Evolutionary conservation across 2,888 invertebrate species (phyloP), one percentile per base, ranked within the genome.

Genomic region (Poecilus cupreus): DNA sequence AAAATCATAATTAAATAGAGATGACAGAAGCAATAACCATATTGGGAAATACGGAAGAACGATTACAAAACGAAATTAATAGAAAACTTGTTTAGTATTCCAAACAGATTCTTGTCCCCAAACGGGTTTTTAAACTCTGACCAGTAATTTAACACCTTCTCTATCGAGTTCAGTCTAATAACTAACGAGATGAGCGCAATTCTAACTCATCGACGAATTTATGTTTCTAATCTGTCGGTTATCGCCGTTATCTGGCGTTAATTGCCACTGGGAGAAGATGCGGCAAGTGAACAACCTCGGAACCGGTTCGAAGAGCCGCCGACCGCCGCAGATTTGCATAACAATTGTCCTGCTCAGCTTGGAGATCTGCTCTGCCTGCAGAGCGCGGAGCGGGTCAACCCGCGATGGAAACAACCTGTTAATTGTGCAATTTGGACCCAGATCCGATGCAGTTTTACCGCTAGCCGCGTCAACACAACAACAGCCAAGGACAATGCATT

Each of bases 261-360:
- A 80, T 80, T 80, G 72, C 80, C 64, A 68, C 64, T 18, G 64
- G 68, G 68, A 79, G 78, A 79, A 68, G 68, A 68, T 64, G 79
- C 49, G 70, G 68, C 72, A 72, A 87, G 88, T 88, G 89, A 89
- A 89, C 88, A 89, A 89, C 89, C 89, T 88, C 87, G 87, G 88
- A 87, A 89, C 88, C 88, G 88, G 89, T 88, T 88, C 85, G 79
- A 0, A 32, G 32, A 32, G 32, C 32, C 32, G 32, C 32, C 51
- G 46, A 32, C 37, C 76, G 64, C 46, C 6, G 46, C 79, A n/a
- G 86, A 88, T 89, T 89, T 88, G 87, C 89, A 89, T 89, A 89
- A 89, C 89, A 89, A 89, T 89, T 88, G 88, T 88, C 75, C 32
- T 64, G 16, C 20, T 20, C 8, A 20, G 18, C 10, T 18, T 20